phyloP scores from a whole-genome alignment of 2,797 vertebrate species.

The Tapirus indicus region DNA sequence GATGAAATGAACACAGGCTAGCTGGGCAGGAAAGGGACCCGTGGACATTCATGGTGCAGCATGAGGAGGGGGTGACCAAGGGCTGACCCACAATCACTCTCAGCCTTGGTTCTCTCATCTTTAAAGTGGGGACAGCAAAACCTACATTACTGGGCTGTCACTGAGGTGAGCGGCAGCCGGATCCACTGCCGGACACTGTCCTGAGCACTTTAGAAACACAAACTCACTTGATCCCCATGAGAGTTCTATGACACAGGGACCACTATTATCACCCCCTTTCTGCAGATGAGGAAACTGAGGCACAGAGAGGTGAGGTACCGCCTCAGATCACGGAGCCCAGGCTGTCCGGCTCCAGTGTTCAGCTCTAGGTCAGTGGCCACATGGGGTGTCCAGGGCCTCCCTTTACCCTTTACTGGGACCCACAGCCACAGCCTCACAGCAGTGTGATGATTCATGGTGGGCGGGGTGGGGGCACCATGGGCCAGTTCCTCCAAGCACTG shows the following conservation, averaged over 20 bases:
- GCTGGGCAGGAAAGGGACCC: not conserved
- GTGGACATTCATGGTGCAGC: not conserved
- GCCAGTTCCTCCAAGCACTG: not conserved
- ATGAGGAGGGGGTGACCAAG: fast-evolving
- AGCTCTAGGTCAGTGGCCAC: fast-evolving
- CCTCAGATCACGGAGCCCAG: not conserved
- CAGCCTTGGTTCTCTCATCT: not conserved
- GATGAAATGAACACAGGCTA: not conserved
- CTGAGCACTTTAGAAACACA: not conserved
- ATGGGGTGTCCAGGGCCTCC: not conserved
- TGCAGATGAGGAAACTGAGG: not conserved
- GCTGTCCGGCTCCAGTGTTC: not conserved
- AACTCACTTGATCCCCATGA: too few relatives aligned
- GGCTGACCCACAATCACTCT: not conserved
- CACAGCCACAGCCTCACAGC: not conserved
- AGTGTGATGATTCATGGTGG: not conserved
- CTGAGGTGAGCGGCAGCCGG: not conserved
- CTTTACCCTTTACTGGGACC: not conserved
- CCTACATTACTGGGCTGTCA: not conserved
- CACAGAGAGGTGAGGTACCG: too few relatives aligned
- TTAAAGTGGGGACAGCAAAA: not conserved
- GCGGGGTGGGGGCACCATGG: fast-evolving
- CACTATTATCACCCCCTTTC: not conserved
- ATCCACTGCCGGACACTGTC: not conserved
- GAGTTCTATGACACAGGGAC: not conserved